Base-by-base conservation (phyloP, 2,888 invertebrate species). In the Gymnocheta viridis region DNA sequence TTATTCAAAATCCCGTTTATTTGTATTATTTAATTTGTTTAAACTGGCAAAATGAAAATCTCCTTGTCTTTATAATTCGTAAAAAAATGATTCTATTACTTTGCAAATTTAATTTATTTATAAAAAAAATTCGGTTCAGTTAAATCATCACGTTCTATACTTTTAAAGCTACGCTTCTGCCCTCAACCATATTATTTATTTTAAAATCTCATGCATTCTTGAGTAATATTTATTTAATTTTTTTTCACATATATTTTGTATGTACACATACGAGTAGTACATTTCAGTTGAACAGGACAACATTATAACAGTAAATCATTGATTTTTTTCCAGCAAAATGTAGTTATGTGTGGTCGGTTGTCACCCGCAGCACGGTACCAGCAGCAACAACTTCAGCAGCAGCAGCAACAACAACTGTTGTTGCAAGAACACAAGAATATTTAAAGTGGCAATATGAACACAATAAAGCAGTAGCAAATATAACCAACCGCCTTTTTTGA, bases 301-400 rank as follows among this genome's bases (percentile, higher is more conserved):
- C 62, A 47, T 72, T 84, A 81, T 84, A 81, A 77, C 84, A 77
- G 84, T 84, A 84, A 84, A 84, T 84, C 84, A 84, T 78, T 81
- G 41, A 77, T 72, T 69, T 69, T 4, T 44, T 41, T 24, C 4
- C 24, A 76, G 58, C 76, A 83, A 47, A 70, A 70, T 58, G 24
- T 49, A 17, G 19, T 72, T 81, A 69, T 84, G 84, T 84, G 84
- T 79, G 83, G 83, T 69, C 85, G 82, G 72, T 74, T 82, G 84
- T 84, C 84, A 81, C 81, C 84, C 84, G 84, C 82, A 85, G 76
- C 76, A 81, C 24, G 32, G 60, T 58, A 69, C 54, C 78, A 62
- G 51, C 64, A 78, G 29, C 56, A 73, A 19, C 32, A 60, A 35
- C 66, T 49, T 14, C 19, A 67, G 60, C 58, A 67, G 54, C 44